These are phyloP conservation scores for Synanceia verrucosa DNA, from an alignment of 2,797 vertebrate species.

Conservation along the genomic window DNA sequence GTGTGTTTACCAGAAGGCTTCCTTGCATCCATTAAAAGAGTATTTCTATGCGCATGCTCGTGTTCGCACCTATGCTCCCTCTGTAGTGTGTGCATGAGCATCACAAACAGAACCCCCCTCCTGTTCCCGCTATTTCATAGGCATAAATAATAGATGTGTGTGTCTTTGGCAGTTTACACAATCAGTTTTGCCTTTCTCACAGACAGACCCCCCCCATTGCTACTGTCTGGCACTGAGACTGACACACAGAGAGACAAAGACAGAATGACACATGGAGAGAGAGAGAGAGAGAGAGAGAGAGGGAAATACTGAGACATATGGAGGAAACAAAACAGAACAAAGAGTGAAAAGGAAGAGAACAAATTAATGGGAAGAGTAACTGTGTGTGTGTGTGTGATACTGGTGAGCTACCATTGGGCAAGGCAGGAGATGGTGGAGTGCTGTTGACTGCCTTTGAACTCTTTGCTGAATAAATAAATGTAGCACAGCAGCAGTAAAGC, in stretches of 20 bases:
- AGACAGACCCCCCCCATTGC: conserved; percentile 61
- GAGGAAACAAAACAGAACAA: neutral
- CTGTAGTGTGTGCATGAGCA: neutral
- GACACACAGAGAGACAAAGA: conserved; percentile 14
- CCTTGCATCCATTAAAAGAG: conserved; percentile 23
- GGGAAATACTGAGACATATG: conserved; percentile 3
- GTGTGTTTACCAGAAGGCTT: neutral
- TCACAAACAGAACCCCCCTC: conserved; percentile 21
- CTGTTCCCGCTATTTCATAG: conserved; percentile 13
- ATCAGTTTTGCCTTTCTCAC: conserved; percentile 51
- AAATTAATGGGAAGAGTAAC: neutral
- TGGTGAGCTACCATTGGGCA: conserved; percentile 6
- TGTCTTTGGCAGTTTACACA: conserved; percentile 60
- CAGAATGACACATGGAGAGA: conserved; percentile 2
- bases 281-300: neutral
- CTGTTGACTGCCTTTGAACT: neutral
- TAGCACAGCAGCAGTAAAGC: conserved; percentile 10
- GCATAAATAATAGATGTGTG: conserved; percentile 58
- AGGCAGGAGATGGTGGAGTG: neutral
- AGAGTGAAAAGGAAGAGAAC: neutral
- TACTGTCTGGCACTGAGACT: conserved; percentile 57
- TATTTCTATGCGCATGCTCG: neutral
- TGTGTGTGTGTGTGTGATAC: neutral
- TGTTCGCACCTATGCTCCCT: neutral
- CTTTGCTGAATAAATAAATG: neutral